Evolutionary conservation across 2,797 vertebrate species (phyloP), one percentile per base, ranked within the genome.

Genomic region (Xenops minutus): DNA sequence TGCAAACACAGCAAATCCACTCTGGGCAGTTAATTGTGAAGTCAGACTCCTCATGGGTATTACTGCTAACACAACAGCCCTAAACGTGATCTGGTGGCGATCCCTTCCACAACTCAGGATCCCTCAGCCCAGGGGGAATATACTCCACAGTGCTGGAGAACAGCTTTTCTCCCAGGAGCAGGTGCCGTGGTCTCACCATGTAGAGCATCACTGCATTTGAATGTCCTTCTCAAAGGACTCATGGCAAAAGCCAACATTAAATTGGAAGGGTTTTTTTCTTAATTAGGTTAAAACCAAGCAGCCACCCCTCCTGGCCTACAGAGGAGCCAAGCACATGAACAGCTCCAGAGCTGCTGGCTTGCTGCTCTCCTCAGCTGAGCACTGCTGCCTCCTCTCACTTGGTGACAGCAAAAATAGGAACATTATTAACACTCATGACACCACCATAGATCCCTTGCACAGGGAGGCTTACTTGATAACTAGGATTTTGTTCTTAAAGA

Each of bases 241-340:
- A 8, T 13, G 37, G 71, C 41, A 80, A 79, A 64, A 89, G 34
- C 29, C 80, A 92, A 34, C 9, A 9, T 46, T 37, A 67, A 82
- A 90, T 5, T 56, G n/a, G 63, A 71, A 64, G 24, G 15, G 3
- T 8, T n/a, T 83, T 24, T 88, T n/a, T 43, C 36, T 62, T 81
- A 83, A 76, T 30, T 6, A 46, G 22, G 27, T 83, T 77, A 74
- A 94, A 93, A 71, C 12, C 56, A 82, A n/a, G 41, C 67, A 67
- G 67, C 23, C 16, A 32, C 15, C 14, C 26, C 15, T 48, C 39
- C 44, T 51, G 74, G 12, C 23, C 51, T 39, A 1, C 19, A 6
- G 36, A 81, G 63, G 37, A 89, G 44, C 30, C 11, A 72, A 93
- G 82, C 55, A 88, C 52, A 63, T 1, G 1, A 34, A 46, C 49